A percentile compares a stretch with the other conserved stretches of the same genome.
Conservation (phyloP, 2,797 vertebrate species). For the Gorsachius magnificus region DNA sequence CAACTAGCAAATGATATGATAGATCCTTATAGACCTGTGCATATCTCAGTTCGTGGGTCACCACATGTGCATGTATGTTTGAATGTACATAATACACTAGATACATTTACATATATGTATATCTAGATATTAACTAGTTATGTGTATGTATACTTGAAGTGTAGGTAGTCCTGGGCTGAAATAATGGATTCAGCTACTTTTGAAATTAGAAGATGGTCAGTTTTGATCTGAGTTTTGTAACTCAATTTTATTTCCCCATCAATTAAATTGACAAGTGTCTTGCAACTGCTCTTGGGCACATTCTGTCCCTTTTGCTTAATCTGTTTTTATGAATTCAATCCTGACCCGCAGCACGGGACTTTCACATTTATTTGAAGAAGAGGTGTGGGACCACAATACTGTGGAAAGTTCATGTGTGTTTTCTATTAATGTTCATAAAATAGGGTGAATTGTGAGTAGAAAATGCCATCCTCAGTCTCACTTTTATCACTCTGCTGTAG, state of each 20-base stretch:
- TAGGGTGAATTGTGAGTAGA: background rate
- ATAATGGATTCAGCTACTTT: background rate
- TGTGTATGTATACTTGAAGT: background rate
- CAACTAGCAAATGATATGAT: background rate
- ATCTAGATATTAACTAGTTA: background rate
- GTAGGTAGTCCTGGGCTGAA: background rate
- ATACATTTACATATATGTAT: background rate
- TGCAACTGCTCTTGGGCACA: fast-evolving
- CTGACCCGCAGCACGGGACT: background rate
- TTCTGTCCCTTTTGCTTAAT: background rate
- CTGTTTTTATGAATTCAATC: background rate
- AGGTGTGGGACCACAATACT: background rate
- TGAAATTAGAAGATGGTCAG: background rate
- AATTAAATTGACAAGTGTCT: background rate
- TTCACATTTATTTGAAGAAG: background rate
- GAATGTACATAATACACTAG: background rate
- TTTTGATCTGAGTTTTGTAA: background rate
- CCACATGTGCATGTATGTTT: background rate
- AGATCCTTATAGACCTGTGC: background rate
- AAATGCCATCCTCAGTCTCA: background rate
- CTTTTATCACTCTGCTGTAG: background rate
- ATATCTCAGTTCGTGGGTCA: background rate
- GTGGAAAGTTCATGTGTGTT: background rate
- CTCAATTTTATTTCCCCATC: background rate
- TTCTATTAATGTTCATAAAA: background rate